Percentiles rank a stretch among this genome's conserved stretches.
phyloP scores from a whole-genome alignment of 2,797 vertebrate genomes.

The Tarsius wallacei region DNA sequence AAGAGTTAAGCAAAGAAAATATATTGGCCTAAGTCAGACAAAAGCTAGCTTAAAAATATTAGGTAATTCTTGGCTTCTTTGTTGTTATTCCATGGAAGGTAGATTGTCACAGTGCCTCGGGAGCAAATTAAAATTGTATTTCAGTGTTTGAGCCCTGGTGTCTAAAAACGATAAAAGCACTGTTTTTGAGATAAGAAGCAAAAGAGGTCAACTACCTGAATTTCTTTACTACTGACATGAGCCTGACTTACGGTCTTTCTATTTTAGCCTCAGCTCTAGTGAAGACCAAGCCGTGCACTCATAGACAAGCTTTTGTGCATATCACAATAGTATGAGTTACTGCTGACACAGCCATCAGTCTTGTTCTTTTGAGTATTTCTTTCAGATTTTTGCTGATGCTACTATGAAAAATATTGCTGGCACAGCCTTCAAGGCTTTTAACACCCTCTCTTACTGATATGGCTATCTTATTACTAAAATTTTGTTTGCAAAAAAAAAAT shows the following conservation, averaged over 20 bases:
- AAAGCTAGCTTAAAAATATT: conserved; percentile 25
- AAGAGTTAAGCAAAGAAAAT: neutral
- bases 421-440: neutral
- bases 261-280: neutral
- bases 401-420: conserved; percentile 71
- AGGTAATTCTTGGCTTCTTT: conserved; percentile 29
- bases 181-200: conserved; percentile 59
- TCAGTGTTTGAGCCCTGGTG: conserved; percentile 14
- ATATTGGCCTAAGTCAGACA: neutral
- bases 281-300: neutral
- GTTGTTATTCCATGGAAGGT: neutral
- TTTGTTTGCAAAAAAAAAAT: conserved; percentile 56
- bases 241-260: conserved; percentile 34
- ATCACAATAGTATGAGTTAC: conserved; percentile 50
- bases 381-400: conserved; percentile 63
- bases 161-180: conserved; percentile 64
- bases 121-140: conserved; percentile 62
- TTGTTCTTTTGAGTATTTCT: conserved; percentile 61
- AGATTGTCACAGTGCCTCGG: conserved; percentile 33
- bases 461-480: conserved; percentile 41
- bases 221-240: neutral
- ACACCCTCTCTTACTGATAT: conserved; percentile 10
- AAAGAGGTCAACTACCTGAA: conserved; percentile 71
- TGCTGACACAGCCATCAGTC: conserved; percentile 42
- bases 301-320: neutral